A percentile compares a stretch with the other conserved stretches of the same genome.
These are phyloP conservation scores for Chamaea fasciata DNA, from an alignment of 2,113 vertebrate genomes.

Conservation along the genomic window DNA sequence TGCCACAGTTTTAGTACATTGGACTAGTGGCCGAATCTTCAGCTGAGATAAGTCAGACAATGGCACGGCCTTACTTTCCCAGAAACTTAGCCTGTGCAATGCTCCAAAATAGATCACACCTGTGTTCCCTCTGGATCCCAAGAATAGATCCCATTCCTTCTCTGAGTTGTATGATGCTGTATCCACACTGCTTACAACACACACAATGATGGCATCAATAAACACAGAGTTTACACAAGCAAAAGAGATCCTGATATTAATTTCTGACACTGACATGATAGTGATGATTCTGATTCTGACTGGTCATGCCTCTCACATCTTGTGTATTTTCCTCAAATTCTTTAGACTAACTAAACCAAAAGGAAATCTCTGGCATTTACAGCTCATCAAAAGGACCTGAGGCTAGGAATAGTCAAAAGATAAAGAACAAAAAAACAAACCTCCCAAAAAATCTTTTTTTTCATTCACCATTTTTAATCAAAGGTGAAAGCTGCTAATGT, in stretches of 20 bases:
- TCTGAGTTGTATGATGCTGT: neutral
- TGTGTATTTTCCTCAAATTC: neutral
- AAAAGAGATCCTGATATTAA: neutral
- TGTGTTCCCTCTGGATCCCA: neutral
- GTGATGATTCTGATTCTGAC: neutral
- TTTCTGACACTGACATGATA: neutral
- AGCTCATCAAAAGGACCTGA: neutral
- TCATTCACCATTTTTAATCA: neutral
- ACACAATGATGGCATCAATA: neutral
- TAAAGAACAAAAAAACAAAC: neutral
- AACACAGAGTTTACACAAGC: neutral
- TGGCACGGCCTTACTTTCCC: neutral
- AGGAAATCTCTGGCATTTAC: neutral
- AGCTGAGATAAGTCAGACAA: neutral
- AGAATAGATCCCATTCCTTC: neutral
- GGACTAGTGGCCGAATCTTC: neutral
- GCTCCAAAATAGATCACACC: neutral
- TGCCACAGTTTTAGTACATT: neutral
- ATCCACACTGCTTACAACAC: neutral
- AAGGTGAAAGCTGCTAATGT: neutral
- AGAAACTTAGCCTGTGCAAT: neutral
- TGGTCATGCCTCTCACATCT: neutral
- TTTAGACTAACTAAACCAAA: neutral
- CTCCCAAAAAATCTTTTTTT: fast-evolving
- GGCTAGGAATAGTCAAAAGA: neutral